phyloP scores from a whole-genome alignment of 2,888 invertebrate species.

The Sarcophaga variegata region DNA sequence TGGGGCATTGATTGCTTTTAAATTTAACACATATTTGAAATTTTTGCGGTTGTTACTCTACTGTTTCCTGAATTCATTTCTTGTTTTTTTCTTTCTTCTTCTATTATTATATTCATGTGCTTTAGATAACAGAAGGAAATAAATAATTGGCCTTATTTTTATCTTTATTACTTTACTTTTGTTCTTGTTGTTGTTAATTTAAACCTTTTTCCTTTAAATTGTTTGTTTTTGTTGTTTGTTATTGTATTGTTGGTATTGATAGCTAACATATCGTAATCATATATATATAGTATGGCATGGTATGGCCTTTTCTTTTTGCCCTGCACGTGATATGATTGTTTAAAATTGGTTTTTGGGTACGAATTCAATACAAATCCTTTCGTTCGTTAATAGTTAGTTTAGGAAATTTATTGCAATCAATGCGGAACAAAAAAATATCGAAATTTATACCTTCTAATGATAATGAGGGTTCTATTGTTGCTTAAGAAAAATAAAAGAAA shows the following conservation, averaged over 20 bases:
- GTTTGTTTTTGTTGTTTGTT: not conserved
- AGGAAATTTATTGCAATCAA: constrained; percentile 7
- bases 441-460: not conserved
- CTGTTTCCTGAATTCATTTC: not conserved
- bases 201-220: constrained; percentile 3
- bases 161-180: constrained; percentile 12
- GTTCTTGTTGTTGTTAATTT: not conserved
- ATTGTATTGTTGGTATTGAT: not conserved
- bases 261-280: not conserved
- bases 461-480: not conserved
- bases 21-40: constrained; percentile 1
- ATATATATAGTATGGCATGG: not conserved
- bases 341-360: not conserved
- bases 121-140: constrained; percentile 21
- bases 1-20: not conserved
- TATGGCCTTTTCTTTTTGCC: not conserved
- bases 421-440: not conserved
- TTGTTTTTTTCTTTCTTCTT: not conserved
- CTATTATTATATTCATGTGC: not conserved
- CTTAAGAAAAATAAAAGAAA: not conserved
- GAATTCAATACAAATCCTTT: not conserved
- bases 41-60: constrained; percentile 16
- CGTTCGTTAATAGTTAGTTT: not conserved
- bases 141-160: constrained; percentile 35
- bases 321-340: constrained; percentile 18